These are phyloP conservation scores for Cyclina sinensis DNA, from an alignment of 1,140 invertebrate species.

Conservation along the genomic window DNA sequence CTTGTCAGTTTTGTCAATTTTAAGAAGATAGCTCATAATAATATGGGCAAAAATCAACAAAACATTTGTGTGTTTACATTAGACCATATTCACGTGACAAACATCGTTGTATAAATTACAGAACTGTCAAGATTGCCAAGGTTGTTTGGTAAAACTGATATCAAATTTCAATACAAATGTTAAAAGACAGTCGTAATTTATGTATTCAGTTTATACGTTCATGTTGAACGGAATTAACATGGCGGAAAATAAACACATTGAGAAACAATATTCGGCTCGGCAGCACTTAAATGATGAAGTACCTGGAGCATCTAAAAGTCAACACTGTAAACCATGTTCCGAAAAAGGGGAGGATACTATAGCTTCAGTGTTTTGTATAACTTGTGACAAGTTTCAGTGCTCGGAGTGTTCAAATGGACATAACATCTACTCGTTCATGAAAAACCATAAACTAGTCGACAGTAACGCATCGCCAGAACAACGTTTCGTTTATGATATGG, in stretches of 20 bases:
- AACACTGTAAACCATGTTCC: neutral
- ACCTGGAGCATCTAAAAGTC: neutral
- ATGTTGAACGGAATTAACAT: neutral
- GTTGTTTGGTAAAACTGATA: too few relatives aligned
- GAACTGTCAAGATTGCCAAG: too few relatives aligned
- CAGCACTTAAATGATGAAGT: neutral
- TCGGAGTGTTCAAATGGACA: neutral
- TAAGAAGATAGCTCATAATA: too few relatives aligned
- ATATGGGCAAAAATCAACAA: too few relatives aligned
- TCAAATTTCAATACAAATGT: too few relatives aligned
- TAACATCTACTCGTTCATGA: neutral
- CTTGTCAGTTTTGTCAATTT: too few relatives aligned
- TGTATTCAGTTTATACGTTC: too few relatives aligned
- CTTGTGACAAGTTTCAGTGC: neutral
- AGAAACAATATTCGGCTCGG: neutral
- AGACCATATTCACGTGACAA: too few relatives aligned
- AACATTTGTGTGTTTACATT: too few relatives aligned
- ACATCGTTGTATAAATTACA: too few relatives aligned
- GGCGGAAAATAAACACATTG: neutral
- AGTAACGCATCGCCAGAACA: neutral
- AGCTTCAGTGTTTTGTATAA: neutral
- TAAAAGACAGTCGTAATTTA: too few relatives aligned
- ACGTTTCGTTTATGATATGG: neutral
- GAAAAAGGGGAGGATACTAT: neutral
- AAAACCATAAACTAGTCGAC: neutral